Base-by-base conservation (phyloP, 1,140 invertebrate genomes). In the Octopus sinensis region DNA sequence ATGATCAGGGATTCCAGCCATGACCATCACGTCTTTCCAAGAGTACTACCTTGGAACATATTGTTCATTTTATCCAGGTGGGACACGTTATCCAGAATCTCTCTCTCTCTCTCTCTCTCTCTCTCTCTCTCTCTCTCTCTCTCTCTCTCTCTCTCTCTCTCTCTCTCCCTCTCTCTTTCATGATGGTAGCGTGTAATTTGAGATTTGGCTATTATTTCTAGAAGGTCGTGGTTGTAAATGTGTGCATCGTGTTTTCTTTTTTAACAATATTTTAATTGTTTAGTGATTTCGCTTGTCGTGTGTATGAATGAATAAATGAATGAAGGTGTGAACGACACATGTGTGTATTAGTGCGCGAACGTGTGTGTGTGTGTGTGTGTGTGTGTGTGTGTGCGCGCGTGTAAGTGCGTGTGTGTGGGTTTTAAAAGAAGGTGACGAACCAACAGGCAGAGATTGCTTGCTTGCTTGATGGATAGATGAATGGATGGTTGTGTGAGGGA, bases 61-160 rank as follows among this genome's bases (percentile, higher is more conserved):
- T 9, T 17, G 17, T 62, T 62, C 56, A 62, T 62, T 17, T 62
- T 9, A 62, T 62, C 9, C 56, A 62, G 3, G 17, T 62, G 9
- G 9, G 17, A 62, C 9, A 9, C 56, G 1, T 10, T 62, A 62
- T 17, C 9, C 56, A 62, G 1, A 17, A 10, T 13, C 68, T 71
- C 5, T 13, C 68, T 13, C 68, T 71, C 68, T 13, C 68, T 71
- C 68, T 13, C 68, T 71, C 68, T 13, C 68, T 71, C 68, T 71
- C 68, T 71, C 68, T 71, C 68, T 71, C 68, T 71, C 68, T 71
- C 13, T 43, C 13, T 17, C 13, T 17, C 56, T 62, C 56, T 62
- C 56, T 62, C 56, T 62, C 56, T 62, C 56, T 62, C 56, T 62
- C 56, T 62, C 56, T 62, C 56, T 62, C 56, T 62, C 56, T 62